These are phyloP conservation scores for Erannis defoliaria DNA, from an alignment of 2,888 invertebrate species.

Conservation along the genomic window DNA sequence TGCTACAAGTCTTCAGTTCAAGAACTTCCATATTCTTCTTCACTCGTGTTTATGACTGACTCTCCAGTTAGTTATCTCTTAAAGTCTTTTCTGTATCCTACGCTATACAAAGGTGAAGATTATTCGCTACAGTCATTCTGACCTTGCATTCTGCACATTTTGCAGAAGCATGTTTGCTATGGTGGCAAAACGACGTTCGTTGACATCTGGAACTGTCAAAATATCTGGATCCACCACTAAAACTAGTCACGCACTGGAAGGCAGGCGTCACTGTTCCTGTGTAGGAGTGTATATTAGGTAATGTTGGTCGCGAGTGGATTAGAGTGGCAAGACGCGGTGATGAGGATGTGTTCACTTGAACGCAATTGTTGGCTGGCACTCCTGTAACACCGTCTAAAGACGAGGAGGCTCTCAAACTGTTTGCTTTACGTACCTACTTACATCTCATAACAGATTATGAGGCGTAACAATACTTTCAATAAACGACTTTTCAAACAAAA, in stretches of 20 bases:
- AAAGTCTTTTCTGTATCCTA: no score
- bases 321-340: constrained; percentile 61
- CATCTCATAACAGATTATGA: not conserved
- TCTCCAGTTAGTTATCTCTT: no score
- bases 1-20: no score
- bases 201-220: no score
- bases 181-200: not conserved
- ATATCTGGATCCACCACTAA: no score
- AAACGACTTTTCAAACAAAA: no score
- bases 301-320: constrained; percentile 41
- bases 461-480: not conserved
- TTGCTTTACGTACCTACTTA: not conserved
- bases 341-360: constrained; percentile 84
- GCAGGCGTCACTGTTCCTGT: not conserved
- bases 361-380: constrained; percentile 82
- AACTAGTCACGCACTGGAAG: constrained; percentile 1
- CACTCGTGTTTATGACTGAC: no score
- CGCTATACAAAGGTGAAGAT: no score
- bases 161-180: not conserved
- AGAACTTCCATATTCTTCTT: no score
- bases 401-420: constrained; percentile 62
- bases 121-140: no score
- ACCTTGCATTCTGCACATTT: no score
- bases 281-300: constrained; percentile 49
- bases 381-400: constrained; percentile 64